phyloP scores from a whole-genome alignment of 2,113 vertebrate genomes.

The Chloropsis cyanopogon region DNA sequence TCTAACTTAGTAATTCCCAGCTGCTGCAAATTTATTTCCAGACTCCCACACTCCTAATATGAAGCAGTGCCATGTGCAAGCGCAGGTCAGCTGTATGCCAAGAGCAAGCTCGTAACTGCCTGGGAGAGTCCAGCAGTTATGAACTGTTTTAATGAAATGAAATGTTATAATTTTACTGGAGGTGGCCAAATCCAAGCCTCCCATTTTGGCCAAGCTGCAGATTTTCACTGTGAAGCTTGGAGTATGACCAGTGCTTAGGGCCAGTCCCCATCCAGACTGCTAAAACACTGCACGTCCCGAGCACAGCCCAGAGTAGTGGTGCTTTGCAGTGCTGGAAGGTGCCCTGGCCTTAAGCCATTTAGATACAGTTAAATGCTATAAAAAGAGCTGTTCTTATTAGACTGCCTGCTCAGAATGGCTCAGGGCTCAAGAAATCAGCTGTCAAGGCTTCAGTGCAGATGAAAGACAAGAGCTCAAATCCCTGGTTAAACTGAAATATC shows the following conservation, averaged over 20 bases:
- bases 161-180: not conserved
- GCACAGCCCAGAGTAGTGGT: not conserved
- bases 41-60: not conserved
- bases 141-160: not conserved
- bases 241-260: not conserved
- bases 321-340: not conserved
- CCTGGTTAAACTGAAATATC: conserved; percentile 21
- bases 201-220: not conserved
- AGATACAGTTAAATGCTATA: conserved; percentile 7
- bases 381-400: conserved; percentile 5
- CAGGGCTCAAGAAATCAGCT: conserved; percentile 22
- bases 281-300: rapidly evolving
- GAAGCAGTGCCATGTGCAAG: not conserved
- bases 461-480: conserved; percentile 33
- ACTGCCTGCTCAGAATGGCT: conserved; percentile 1
- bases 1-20: not conserved
- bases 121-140: not conserved
- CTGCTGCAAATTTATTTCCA: not conserved
- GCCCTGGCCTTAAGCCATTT: not conserved
- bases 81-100: not conserved
- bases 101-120: not conserved
- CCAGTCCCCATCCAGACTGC: not conserved
- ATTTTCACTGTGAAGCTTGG: not conserved
- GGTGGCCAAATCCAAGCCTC: not conserved
- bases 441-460: conserved; percentile 6